These are phyloP conservation scores for Pholis gunnellus DNA, from an alignment of 2,113 vertebrate genomes.

Conservation along the genomic window DNA sequence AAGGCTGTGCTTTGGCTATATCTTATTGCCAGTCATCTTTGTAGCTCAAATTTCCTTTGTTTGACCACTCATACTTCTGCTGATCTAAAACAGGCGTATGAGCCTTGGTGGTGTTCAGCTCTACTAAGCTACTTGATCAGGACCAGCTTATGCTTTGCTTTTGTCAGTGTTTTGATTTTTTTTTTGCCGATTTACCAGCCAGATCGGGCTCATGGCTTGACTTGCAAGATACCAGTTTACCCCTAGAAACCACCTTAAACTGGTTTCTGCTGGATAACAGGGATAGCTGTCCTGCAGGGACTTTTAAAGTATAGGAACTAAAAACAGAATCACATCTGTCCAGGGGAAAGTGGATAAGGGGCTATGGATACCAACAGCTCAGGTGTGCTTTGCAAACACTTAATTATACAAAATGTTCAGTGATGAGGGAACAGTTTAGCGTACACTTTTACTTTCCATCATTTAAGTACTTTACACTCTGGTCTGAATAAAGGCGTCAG, in stretches of 20 bases:
- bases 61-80: background rate
- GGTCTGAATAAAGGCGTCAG: constrained; percentile 32
- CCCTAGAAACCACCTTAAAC: background rate
- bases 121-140: background rate
- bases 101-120: background rate
- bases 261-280: background rate
- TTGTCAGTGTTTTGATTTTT: background rate
- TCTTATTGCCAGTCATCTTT: background rate
- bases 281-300: background rate
- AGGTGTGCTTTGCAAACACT: background rate
- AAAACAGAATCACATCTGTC: constrained; percentile 4
- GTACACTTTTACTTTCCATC: constrained; percentile 28
- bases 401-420: constrained; percentile 1
- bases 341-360: background rate
- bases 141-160: background rate
- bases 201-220: background rate
- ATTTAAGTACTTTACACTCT: constrained; percentile 12
- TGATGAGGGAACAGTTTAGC: background rate
- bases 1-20: background rate
- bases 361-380: background rate
- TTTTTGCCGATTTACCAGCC: background rate
- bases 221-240: background rate
- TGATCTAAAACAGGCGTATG: constrained; percentile 2
- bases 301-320: background rate
- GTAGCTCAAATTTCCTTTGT: background rate